phyloP scores from a whole-genome alignment of 2,113 vertebrate species.

The Oncorhynchus mykiss region DNA sequence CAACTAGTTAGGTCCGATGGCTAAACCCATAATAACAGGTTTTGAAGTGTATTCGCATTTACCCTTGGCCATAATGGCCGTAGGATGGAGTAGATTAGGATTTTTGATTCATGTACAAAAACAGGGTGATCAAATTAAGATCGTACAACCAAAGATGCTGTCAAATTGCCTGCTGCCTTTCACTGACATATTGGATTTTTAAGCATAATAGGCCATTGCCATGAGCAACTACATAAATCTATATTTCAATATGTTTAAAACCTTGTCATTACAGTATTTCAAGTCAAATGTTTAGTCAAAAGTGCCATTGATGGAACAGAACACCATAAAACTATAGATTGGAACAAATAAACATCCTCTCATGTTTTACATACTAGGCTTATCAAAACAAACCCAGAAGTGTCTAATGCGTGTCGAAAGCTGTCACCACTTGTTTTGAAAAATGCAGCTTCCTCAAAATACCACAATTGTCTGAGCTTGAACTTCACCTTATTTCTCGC shows the following conservation, averaged over 20 bases:
- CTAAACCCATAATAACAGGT: neutral
- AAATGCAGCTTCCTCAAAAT: constrained; percentile 11
- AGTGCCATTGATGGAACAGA: no score
- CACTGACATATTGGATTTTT: no score
- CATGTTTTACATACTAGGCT: neutral
- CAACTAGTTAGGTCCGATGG: neutral
- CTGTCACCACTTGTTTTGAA: constrained; percentile 35
- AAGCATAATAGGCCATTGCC: no score
- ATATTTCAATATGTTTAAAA: no score
- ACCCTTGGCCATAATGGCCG: no score
- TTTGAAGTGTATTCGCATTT: neutral
- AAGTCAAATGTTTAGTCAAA: neutral
- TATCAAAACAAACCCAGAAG: neutral
- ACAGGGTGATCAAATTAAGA: no score
- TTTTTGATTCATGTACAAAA: no score
- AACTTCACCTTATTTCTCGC: constrained; percentile 76
- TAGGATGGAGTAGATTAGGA: no score
- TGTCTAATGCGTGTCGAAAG: neutral
- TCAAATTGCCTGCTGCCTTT: no score
- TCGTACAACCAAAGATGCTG: no score
- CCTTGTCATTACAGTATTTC: neutral
- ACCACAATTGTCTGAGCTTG: constrained; percentile 42
- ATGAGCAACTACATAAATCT: no score
- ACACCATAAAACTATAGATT: neutral
- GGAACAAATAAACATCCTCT: neutral